A percentile compares a stretch with the other conserved stretches of the same genome.
Conservation (phyloP, 2,888 invertebrate genomes). For the Hymenopus coronatus region DNA sequence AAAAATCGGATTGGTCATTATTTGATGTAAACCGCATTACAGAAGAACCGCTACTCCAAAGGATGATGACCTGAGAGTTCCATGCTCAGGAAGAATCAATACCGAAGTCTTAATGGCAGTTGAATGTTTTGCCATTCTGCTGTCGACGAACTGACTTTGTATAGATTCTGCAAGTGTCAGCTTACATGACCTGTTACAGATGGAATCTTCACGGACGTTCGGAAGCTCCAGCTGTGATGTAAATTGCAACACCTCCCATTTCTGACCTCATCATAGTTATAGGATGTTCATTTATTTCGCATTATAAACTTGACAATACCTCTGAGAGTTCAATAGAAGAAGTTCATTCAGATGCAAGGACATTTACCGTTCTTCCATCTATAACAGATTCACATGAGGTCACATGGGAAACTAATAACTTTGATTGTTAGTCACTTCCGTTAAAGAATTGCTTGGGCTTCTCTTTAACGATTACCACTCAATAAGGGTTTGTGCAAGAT, state of each 20-base stretch:
- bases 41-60: background rate
- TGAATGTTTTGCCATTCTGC: background rate
- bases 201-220: background rate
- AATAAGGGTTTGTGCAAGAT: no score
- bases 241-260: background rate
- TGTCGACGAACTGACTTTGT: background rate
- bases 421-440: no score
- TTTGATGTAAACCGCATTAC: background rate
- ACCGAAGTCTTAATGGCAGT: background rate
- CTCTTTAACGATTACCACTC: no score
- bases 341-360: background rate
- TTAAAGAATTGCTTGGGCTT: no score
- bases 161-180: background rate
- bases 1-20: no score
- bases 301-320: background rate
- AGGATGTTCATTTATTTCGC: background rate
- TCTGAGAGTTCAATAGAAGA: background rate
- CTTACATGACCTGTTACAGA: background rate
- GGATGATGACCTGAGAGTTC: background rate
- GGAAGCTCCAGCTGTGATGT: background rate
- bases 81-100: background rate
- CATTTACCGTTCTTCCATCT: background rate
- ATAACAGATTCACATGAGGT: background rate
- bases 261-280: background rate
- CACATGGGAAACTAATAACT: no score